Conservation (phyloP, 2,888 invertebrate species). For the Arctia plantaginis region DNA sequence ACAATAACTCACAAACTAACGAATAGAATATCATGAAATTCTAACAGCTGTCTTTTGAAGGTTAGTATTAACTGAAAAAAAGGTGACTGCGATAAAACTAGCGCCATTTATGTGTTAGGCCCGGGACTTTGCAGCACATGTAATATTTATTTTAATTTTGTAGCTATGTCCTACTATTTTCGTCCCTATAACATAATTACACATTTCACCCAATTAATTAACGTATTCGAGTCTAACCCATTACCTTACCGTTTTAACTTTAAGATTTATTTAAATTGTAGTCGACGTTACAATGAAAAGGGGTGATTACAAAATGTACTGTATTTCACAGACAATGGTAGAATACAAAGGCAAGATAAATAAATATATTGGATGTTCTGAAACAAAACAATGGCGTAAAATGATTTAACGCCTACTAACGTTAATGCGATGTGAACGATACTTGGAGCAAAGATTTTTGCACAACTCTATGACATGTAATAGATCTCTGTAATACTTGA, state of each 20-base stretch:
- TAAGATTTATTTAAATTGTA: constrained; percentile 13
- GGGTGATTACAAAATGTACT: constrained; percentile 16
- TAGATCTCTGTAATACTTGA: background rate
- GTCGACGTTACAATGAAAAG: constrained; percentile 10
- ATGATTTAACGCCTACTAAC: background rate
- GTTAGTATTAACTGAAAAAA: too few species aligned
- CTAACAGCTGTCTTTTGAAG: too few species aligned
- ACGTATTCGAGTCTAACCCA: background rate
- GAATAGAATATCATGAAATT: too few species aligned
- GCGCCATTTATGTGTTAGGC: too few species aligned
- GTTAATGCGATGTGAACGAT: background rate
- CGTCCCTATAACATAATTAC: background rate
- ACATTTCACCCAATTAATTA: background rate
- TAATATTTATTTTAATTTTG: too few species aligned
- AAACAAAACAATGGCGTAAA: constrained; percentile 9
- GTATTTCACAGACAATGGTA: constrained; percentile 6
- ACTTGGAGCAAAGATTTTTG: background rate
- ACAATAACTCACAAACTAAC: too few species aligned
- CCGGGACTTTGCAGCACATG: too few species aligned
- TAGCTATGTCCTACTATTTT: background rate
- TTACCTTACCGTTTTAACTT: constrained; percentile 7
- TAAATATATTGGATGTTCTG: constrained; percentile 14
- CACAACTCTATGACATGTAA: background rate
- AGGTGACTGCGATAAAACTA: too few species aligned
- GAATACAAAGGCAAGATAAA: constrained; percentile 14